Evolutionary conservation across 2,888 invertebrate species (phyloP), one percentile per base, ranked within the genome.

Genomic region (Ormyrus rosae): DNA sequence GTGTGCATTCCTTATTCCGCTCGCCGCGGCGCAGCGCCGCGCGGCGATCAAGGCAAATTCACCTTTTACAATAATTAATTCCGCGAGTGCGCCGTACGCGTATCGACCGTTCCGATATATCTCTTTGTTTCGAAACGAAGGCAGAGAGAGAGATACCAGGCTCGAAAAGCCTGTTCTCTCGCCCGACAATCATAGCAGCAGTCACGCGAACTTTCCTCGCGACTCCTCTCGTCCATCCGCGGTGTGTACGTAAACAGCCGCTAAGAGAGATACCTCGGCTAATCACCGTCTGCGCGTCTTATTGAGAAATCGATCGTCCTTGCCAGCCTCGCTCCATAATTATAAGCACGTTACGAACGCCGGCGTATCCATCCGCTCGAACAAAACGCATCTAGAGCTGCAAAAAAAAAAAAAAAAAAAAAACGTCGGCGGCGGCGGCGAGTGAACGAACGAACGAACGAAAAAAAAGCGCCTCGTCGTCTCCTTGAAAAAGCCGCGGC

Each of bases 281-380:
- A 69, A 78, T 45, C 8, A 45, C 50, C 81, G 60, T n/a, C 60
- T 78, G 34, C 78, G 81, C 83, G 83, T 84, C 84, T 82, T 84
- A 87, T 88, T 90, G 89, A 88, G 88, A 90, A 89, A 90, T 88
- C 88, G 83, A 86, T 88, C 86, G 89, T 85, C 89, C 90, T 90
- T 88, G 89, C 83, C 78, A 51, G 61, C 46, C 84, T 86, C 87
- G 87, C 88, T 89, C 73, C 55, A 60, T 53, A 89, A 90, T 89
- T 90, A 89, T 86, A 88, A 89, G 89, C 89, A 88, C 88, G 85
- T 89, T 89, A 89, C 88, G 88, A 88, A 87, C 69, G 63, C 46
- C 56, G 51, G 9, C 13, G 6, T 51, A 60, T 61, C 8, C 34
- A 9, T 19, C 56, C 10, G 19, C 46, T 63, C 53, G 53, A 34